Base-by-base conservation (phyloP, 2,113 vertebrate species). In the Rhipidura dahli region DNA sequence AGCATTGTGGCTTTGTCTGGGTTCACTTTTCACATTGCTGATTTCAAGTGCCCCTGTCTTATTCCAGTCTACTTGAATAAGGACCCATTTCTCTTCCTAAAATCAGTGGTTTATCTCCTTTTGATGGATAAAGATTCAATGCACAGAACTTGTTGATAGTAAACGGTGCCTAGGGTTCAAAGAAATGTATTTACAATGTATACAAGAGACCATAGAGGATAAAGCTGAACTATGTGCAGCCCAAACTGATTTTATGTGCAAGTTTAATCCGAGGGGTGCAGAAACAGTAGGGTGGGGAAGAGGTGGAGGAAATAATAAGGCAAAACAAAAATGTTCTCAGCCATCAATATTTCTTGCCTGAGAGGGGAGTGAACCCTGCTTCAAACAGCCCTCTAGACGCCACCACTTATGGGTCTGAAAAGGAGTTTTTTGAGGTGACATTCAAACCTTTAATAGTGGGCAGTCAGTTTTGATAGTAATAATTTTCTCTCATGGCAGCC, bases 361-460 rank as follows among this genome's bases (percentile, higher is more conserved):
- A 70, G 80, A 90, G 60, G 83, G 23, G 49, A 20, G 37, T 53
- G 95, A 97, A 81, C 86, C 91, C 92, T 93, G 70, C 91, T 83
- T 94, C 76, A 87, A 87, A 96, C 94, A 96, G 92, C 91, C 97
- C 92, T 73, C 31, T 54, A 89, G 97, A 97, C 39, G 49, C 98
- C 94, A 94, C 91, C 92, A 84, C 84, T 97, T 95, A 96, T 93
- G 97, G 93, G 93, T 89, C 89, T 96, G 96, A 94, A 93, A 84
- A 96, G 95, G 96, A 98, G 66, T 84, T 87, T 93, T 98, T 97
- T 97, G 97, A 97, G 97, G 91, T 97, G 97, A 98, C 97, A 98
- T 98, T 98, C 98, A 98, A 98, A 97, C 96, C 97, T 97, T 94
- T 97, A 97, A 98, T 97, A 94, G 93, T 11, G 12, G 81, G 93